Base-by-base conservation (phyloP, 1,140 invertebrate genomes). In the Fragariocoptes setiger region DNA sequence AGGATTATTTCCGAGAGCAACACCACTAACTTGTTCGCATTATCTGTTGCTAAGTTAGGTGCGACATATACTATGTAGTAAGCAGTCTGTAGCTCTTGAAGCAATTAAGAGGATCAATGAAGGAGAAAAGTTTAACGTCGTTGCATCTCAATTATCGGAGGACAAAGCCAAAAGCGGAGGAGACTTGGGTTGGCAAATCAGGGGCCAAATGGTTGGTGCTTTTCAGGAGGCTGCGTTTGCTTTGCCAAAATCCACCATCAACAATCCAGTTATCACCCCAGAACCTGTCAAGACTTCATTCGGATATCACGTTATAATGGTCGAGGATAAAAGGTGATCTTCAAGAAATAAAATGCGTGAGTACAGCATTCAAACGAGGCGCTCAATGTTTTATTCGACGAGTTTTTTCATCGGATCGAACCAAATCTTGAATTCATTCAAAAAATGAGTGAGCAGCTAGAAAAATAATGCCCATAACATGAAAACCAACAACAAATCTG, bases 201-300 rank as follows among this genome's bases (percentile, higher is more conserved):
- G 72, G 44, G 82, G 82, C 21, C 68, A 77, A 43, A 97, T 97
- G 90, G 88, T 97, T 57, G 75, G 76, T 51, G 73, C 83, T 0
- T 97, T 97, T 58, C 86, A 95, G 60, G 78, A 95, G 48, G 86
- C 83, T 20, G 71, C 83, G 4, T 97, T 92, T 60, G 70, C 68
- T 31, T 57, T 97, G 25, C 25, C 25, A 8, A 31, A 31, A 31
- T 31, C 25, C 8, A 31, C 25, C 8, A 31, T 31, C 8, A n/a
- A 8, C 8, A 31, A n/a, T 31, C 25, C 25, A 31, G n/a, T 31
- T 31, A 8, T 31, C 25, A 31, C 25, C 25, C 8, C 25, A 8
- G 25, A 31, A 31, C 25, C 25, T 8, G 25, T 31, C 8, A 31
- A 31, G n/a, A 31, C 25, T 8, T 8, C n/a, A 8, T n/a, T 8